These are phyloP conservation scores for Stichopus horrens DNA, from an alignment of 53 echinoderm and acorn worm species.

Conservation along the genomic window DNA sequence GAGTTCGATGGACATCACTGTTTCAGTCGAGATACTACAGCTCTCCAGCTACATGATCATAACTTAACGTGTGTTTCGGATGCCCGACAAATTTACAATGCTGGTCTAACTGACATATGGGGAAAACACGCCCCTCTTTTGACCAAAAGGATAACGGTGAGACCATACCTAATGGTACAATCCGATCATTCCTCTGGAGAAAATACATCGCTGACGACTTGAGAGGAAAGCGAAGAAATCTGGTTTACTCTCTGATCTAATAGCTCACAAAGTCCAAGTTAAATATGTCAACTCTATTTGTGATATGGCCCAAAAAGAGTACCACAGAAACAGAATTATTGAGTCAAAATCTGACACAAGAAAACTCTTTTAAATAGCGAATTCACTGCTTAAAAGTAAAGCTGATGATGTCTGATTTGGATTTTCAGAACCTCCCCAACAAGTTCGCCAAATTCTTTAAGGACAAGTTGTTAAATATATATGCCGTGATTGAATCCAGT, in stretches of 20 bases:
- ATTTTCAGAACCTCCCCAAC: no score
- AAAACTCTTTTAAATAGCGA: not conserved
- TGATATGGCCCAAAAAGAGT: conserved; percentile 4
- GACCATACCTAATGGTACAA: conserved; percentile 16
- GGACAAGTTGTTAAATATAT: not conserved
- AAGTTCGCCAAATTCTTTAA: not conserved
- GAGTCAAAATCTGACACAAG: not conserved
- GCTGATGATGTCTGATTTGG: no score
- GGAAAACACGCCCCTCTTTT: not conserved
- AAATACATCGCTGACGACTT: conserved; percentile 1
- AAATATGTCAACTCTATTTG: not conserved
- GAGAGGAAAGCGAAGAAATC: conserved; percentile 32
- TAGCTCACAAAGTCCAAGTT: not conserved
- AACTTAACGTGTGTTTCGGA: conserved; percentile 1
- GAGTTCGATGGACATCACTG: not conserved
- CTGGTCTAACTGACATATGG: not conserved
- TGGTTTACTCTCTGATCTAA: not conserved
- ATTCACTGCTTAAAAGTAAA: no score
- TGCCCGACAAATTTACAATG: not conserved
- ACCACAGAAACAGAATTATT: conserved; percentile 5
- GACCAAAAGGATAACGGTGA: not conserved
- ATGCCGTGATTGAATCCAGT: not conserved
- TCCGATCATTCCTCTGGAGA: not conserved
- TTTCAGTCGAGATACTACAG: not conserved
- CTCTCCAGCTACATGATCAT: not conserved